A percentile compares a stretch with the other conserved stretches of the same genome.
phyloP scores from a whole-genome alignment of 2,888 invertebrate species.

The Athalia circularis region DNA sequence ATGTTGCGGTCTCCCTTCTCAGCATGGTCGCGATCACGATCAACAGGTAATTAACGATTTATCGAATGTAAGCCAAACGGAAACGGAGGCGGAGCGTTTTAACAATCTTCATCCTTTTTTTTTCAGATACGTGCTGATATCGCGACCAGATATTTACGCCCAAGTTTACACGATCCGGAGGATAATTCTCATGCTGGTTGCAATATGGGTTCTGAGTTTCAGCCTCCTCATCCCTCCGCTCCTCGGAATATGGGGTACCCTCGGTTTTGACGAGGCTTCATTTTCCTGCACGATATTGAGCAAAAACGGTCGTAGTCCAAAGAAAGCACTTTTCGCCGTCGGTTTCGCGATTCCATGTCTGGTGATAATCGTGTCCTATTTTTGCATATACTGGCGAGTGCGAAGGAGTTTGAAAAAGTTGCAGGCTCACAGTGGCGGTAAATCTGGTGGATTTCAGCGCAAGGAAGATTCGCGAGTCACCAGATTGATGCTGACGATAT shows the following conservation, averaged over 20 bases:
- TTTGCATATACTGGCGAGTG: slow-evolving; percentile 90
- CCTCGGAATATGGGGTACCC: slow-evolving; percentile 88
- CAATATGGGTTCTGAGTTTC: slow-evolving; percentile 84
- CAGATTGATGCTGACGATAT: slow-evolving; percentile 90
- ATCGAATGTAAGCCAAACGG: too few species aligned
- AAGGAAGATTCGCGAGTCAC: slow-evolving; percentile 88
- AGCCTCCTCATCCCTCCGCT: slow-evolving; percentile 84
- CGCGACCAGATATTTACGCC: slow-evolving; percentile 87
- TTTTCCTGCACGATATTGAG: slow-evolving; percentile 93
- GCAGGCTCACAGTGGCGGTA: slow-evolving; percentile 81
- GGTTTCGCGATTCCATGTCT: slow-evolving; percentile 90
- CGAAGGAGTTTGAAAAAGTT: slow-evolving; percentile 84
- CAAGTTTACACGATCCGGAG: slow-evolving; percentile 84
- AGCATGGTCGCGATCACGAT: slow-evolving; percentile 94
- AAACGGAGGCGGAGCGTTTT: not conserved
- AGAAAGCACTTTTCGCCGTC: slow-evolving; percentile 88
- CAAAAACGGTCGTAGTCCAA: slow-evolving; percentile 86
- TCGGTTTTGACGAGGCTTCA: slow-evolving; percentile 86
- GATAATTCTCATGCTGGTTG: slow-evolving; percentile 86
- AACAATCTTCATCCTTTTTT: slow-evolving; percentile 48
- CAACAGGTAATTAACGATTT: slow-evolving; percentile 80
- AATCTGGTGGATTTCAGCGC: slow-evolving; percentile 74
- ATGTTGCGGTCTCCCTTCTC: slow-evolving; percentile 89
- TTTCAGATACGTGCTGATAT: slow-evolving; percentile 89
- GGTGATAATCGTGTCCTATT: slow-evolving; percentile 89